A percentile compares a stretch with the other conserved stretches of the same genome.
Conservation (phyloP, 2,888 invertebrate genomes). For the Thumatha senex region DNA sequence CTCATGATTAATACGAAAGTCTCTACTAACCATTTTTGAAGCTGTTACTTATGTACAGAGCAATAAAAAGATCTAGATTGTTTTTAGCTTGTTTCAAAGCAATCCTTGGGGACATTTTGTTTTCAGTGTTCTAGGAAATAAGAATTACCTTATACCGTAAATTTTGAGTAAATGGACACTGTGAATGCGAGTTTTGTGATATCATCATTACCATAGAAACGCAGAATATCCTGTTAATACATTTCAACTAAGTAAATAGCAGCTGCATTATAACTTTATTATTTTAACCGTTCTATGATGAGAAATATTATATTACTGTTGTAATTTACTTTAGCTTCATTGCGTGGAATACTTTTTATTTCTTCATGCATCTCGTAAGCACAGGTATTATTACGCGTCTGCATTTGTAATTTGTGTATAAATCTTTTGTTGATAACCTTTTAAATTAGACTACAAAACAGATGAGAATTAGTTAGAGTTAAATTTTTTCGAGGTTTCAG, state of each 20-base stretch:
- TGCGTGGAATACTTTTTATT: not conserved
- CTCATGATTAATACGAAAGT: no score
- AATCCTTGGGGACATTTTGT: not conserved
- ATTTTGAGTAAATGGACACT: constrained; percentile 47
- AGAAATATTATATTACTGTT: not conserved
- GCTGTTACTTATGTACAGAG: not conserved
- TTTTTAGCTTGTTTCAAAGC: constrained; percentile 5
- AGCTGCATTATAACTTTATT: constrained; percentile 38
- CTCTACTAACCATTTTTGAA: not conserved
- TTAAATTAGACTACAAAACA: no score
- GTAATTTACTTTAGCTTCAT: not conserved
- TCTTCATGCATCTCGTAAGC: not conserved
- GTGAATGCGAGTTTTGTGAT: constrained; percentile 40
- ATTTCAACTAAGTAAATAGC: constrained; percentile 27
- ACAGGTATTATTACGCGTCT: not conserved
- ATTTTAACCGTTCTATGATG: not conserved
- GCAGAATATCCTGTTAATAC: constrained; percentile 19
- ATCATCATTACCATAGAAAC: constrained; percentile 37
- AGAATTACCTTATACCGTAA: constrained; percentile 41
- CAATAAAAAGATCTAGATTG: not conserved
- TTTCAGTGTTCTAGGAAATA: constrained; percentile 24
- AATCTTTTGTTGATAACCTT: no score
- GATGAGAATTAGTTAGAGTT: no score
- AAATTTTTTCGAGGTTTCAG: no score
- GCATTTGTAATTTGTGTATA: no score